Evolutionary conservation across 2,113 vertebrate species (phyloP).

Genomic region (Peucedramus taeniatus): DNA sequence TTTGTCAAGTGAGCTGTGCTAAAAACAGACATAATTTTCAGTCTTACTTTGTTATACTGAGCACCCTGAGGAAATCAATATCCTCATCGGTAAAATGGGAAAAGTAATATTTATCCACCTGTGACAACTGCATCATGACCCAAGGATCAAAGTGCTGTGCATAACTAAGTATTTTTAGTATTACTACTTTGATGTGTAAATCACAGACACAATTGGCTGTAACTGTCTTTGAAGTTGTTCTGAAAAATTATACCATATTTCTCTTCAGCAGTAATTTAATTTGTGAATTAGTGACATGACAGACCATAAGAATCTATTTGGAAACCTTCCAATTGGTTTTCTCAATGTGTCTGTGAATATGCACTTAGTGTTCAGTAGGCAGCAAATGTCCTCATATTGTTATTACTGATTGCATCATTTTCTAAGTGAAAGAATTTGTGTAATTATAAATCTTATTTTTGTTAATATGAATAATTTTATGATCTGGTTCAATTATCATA

Average conservation of each 20-base stretch:
- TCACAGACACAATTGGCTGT: conserved; percentile 21
- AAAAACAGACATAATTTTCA: background rate
- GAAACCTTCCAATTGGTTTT: conserved; percentile 22
- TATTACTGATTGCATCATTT: background rate
- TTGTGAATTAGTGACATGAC: conserved; percentile 36
- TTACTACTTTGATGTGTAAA: conserved; percentile 39
- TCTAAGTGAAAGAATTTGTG: background rate
- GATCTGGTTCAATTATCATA: background rate
- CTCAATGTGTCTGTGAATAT: background rate
- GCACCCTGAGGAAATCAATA: background rate
- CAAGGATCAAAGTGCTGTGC: background rate
- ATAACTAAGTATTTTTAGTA: conserved; percentile 42
- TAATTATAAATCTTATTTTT: conserved; percentile 6
- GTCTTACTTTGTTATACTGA: background rate
- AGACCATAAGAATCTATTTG: conserved; percentile 34
- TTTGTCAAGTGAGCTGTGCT: background rate
- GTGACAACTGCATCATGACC: background rate
- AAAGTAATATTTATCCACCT: background rate
- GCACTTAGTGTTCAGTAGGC: background rate
- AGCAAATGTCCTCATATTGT: conserved; percentile 12
- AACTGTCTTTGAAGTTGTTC: conserved; percentile 47
- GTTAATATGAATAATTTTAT: background rate
- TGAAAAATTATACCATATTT: conserved; percentile 21
- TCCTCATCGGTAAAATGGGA: background rate
- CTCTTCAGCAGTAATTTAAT: conserved; percentile 31